Conservation (phyloP, 2,797 vertebrate genomes). For the Scolopax bukidnonensis region DNA sequence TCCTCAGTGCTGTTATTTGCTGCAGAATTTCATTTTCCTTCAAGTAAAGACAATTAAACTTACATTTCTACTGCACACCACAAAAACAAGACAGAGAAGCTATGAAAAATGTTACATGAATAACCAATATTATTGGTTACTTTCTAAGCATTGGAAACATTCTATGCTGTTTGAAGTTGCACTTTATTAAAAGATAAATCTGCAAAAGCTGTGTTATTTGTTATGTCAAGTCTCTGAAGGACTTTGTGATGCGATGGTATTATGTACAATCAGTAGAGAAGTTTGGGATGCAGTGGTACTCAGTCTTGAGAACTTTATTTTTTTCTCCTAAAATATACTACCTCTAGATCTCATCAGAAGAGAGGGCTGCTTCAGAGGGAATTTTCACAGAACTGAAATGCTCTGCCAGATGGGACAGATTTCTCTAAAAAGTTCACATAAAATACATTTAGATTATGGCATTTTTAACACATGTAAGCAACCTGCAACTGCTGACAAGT, state of each 20-base stretch:
- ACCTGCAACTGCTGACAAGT: neutral
- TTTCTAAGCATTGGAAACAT: neutral
- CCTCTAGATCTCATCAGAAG: neutral
- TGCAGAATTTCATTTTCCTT: slow-evolving; percentile 89
- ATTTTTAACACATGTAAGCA: neutral
- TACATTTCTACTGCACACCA: neutral
- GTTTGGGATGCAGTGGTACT: neutral
- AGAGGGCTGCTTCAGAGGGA: neutral
- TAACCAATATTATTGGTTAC: neutral
- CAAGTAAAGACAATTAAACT: neutral
- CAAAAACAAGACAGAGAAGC: neutral
- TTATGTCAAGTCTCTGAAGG: neutral
- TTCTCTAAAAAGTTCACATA: neutral
- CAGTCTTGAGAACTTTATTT: neutral
- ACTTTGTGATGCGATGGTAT: neutral
- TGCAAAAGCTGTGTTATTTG: too few relatives aligned
- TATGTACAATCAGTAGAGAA: neutral
- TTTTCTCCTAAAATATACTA: neutral
- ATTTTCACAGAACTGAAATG: neutral
- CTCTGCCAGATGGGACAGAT: neutral
- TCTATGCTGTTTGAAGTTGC: neutral
- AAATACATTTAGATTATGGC: neutral
- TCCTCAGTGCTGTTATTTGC: slow-evolving; percentile 84
- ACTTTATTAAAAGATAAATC: neutral
- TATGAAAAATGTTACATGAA: neutral